Conservation (phyloP, 2,888 invertebrate species). For the Hypena proboscidalis region DNA sequence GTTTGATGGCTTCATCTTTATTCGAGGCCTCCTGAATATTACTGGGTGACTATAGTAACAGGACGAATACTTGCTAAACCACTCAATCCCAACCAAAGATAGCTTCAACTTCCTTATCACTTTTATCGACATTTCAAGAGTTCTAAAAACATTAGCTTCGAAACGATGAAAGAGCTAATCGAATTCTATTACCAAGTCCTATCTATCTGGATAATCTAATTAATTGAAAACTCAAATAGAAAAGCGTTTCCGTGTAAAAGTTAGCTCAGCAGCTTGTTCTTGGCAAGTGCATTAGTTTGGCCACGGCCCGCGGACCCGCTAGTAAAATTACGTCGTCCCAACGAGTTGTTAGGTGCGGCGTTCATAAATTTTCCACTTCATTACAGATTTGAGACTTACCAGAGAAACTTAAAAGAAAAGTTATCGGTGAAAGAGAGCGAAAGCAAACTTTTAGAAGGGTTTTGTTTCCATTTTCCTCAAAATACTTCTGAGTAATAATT, state of each 20-base stretch:
- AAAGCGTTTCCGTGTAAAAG: neutral
- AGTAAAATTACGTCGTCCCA: constrained; percentile 11
- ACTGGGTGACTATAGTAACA: constrained; percentile 41
- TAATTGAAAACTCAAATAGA: constrained; percentile 22
- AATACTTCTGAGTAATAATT: constrained; percentile 67
- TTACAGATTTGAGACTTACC: constrained; percentile 37
- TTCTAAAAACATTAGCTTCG: constrained; percentile 3
- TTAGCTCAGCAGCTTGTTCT: constrained; percentile 4
- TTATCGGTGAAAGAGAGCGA: constrained; percentile 29
- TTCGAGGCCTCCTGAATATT: constrained; percentile 54
- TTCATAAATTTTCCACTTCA: constrained; percentile 43
- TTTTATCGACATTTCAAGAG: constrained; percentile 1
- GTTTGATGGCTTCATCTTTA: constrained; percentile 60
- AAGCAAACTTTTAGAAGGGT: constrained; percentile 47
- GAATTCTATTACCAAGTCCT: neutral
- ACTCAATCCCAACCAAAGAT: constrained; percentile 19
- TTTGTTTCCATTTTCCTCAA: constrained; percentile 63
- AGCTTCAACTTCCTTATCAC: constrained; percentile 10
- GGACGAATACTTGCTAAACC: constrained; percentile 32
- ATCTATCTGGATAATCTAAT: constrained; percentile 20
- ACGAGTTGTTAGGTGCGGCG: constrained; percentile 19
- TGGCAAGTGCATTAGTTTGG: constrained; percentile 10
- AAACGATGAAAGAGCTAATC: neutral
- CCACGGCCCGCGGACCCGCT: constrained; percentile 14
- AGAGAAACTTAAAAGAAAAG: constrained; percentile 37